Conservation (phyloP, 2,113 vertebrate species). For the Melanerpes aurifrons region DNA sequence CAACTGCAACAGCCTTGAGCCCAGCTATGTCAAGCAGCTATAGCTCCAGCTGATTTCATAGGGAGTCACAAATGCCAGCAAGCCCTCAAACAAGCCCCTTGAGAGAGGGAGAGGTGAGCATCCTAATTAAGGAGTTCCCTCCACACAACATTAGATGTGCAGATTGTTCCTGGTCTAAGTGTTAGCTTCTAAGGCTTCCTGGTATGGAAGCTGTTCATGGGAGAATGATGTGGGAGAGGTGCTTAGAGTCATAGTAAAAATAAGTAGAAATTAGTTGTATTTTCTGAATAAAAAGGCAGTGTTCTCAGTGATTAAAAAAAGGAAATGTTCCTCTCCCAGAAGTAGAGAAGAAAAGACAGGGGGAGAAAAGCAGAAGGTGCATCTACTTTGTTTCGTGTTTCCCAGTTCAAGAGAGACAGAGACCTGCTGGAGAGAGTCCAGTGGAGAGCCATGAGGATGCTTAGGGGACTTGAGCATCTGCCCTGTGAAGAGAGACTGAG, state of each 20-base stretch:
- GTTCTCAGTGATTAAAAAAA: not conserved
- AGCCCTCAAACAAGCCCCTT: not conserved
- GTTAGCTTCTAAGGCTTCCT: not conserved
- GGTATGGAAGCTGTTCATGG: not conserved
- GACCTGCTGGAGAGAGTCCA: no score
- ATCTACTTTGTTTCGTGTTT: not conserved
- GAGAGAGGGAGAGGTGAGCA: not conserved
- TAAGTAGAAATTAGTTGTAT: not conserved
- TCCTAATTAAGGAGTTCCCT: not conserved
- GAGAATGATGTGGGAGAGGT: not conserved
- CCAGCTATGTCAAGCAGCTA: not conserved
- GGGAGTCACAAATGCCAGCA: not conserved
- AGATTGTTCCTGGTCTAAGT: not conserved
- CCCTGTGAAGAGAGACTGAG: no score
- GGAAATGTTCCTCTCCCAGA: not conserved
- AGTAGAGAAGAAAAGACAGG: not conserved
- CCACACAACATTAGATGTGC: not conserved
- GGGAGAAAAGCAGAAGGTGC: not conserved
- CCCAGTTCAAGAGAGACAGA: no score
- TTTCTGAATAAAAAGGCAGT: slow-evolving; percentile 14
- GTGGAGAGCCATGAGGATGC: no score
- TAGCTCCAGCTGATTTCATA: not conserved
- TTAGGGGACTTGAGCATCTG: no score
- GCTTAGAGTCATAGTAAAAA: not conserved
- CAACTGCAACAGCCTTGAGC: not conserved